A percentile compares a stretch with the other conserved stretches of the same genome.
These are phyloP conservation scores for Augiades crinisus DNA, from an alignment of 2,888 invertebrate genomes.

Conservation along the genomic window DNA sequence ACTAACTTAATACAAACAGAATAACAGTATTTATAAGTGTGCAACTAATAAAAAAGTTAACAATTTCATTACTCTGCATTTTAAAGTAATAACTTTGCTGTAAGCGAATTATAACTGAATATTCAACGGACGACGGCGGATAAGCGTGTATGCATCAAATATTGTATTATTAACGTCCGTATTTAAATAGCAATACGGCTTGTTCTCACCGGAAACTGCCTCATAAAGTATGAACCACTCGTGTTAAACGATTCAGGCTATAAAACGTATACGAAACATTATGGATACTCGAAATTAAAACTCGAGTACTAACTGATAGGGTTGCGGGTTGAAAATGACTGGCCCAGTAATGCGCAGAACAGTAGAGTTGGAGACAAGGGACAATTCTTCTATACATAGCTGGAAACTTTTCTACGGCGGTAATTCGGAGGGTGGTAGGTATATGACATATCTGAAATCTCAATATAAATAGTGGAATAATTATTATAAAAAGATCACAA, in stretches of 20 bases:
- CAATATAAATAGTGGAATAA: too few relatives aligned
- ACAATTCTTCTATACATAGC: too few relatives aligned
- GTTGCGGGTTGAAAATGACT: constrained; percentile 4
- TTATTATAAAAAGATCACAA: too few relatives aligned
- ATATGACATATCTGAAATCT: too few relatives aligned
- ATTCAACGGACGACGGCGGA: constrained; percentile 51
- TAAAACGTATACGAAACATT: constrained; percentile 39
- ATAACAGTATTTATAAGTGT: not conserved
- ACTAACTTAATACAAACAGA: too few relatives aligned
- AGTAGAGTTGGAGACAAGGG: too few relatives aligned
- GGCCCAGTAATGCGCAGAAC: not conserved
- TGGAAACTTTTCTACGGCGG: too few relatives aligned
- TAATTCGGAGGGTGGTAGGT: too few relatives aligned
- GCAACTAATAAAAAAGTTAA: constrained; percentile 29
- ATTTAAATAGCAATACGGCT: constrained; percentile 55
- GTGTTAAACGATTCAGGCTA: constrained; percentile 42
- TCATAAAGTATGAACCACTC: constrained; percentile 49
- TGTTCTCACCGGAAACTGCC: constrained; percentile 48
- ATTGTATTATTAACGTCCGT: constrained; percentile 53
- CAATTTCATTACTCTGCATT: constrained; percentile 47
- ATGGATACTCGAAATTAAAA: constrained; percentile 42
- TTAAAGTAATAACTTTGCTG: constrained; percentile 47
- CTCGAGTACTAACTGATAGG: constrained; percentile 25
- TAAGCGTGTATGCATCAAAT: constrained; percentile 53
- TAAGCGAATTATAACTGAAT: constrained; percentile 60